These are phyloP conservation scores for Anthophora plumipes DNA, from an alignment of 2,888 invertebrate genomes.

Conservation along the genomic window DNA sequence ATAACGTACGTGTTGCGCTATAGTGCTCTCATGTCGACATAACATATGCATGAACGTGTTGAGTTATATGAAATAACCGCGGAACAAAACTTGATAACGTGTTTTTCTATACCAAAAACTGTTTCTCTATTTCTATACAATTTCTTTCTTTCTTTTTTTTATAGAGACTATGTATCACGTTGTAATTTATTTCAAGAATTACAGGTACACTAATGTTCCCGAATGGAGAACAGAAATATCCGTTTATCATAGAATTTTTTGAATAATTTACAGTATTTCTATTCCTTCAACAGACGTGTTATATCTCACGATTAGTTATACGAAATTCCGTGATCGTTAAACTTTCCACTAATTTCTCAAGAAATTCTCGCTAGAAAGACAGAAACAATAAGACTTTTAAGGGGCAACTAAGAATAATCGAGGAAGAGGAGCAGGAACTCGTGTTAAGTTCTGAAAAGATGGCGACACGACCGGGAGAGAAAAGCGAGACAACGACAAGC, in stretches of 20 bases:
- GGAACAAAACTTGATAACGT: conserved; percentile 72
- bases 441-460: conserved; percentile 47
- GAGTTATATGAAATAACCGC: conserved; percentile 73
- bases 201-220: neutral
- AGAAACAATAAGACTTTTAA: neutral
- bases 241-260: neutral
- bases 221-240: neutral
- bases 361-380: neutral
- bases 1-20: conserved; percentile 33
- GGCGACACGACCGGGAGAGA: neutral
- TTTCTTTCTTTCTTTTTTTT: too few species aligned
- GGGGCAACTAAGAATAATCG: conserved; percentile 20
- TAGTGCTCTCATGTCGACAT: conserved; percentile 55
- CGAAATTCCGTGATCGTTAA: neutral
- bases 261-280: neutral
- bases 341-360: neutral
- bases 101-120: conserved; percentile 57
- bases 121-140: conserved; percentile 57
- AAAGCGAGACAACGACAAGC: conserved; percentile 15
- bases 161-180: neutral
- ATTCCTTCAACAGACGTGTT: neutral
- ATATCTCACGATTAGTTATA: neutral
- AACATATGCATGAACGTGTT: conserved; percentile 67
- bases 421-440: conserved; percentile 11
- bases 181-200: neutral